phyloP scores from a whole-genome alignment of 1,140 invertebrate species.

The Aphelinus certus region DNA sequence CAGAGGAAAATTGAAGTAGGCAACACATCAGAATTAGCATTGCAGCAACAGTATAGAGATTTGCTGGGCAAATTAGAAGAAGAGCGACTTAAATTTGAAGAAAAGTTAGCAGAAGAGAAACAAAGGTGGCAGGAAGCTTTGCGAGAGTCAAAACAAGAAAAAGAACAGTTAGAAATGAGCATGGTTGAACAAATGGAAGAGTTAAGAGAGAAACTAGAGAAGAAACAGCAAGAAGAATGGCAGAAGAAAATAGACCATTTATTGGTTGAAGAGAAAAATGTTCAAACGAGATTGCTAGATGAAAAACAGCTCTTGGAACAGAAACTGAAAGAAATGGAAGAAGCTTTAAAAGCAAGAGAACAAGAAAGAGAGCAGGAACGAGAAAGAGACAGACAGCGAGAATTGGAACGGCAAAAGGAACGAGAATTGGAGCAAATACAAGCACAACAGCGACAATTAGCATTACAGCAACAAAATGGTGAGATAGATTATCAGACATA shows the following conservation, averaged over 20 bases:
- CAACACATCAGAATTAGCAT: conserved; percentile 60
- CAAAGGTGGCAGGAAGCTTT: conserved; percentile 64
- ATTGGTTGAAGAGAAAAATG: conserved; percentile 64
- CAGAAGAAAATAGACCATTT: conserved; percentile 56
- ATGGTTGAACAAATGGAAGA: conserved; percentile 63
- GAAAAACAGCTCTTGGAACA: conserved; percentile 55
- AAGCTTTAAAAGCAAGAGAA: conserved; percentile 62
- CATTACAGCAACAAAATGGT: conserved; percentile 1
- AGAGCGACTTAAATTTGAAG: conserved; percentile 65
- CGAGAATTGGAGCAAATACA: too few species aligned
- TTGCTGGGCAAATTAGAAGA: conserved; percentile 63
- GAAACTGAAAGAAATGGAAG: conserved; percentile 63
- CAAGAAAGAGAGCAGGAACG: conserved; percentile 44
- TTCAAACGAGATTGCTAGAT: conserved; percentile 62
- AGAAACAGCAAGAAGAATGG: conserved; percentile 56
- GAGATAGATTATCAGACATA: background rate
- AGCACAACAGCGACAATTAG: background rate
- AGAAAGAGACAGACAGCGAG: conserved; percentile 5
- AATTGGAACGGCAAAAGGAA: too few species aligned
- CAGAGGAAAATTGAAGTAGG: conserved; percentile 65
- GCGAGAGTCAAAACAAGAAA: conserved; percentile 63
- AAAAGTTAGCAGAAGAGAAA: conserved; percentile 63
- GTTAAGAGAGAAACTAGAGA: conserved; percentile 58
- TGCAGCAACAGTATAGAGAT: conserved; percentile 63
- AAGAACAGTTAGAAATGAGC: conserved; percentile 60